Base-by-base conservation (phyloP, 2,888 invertebrate species). In the Terebella lapidaria region DNA sequence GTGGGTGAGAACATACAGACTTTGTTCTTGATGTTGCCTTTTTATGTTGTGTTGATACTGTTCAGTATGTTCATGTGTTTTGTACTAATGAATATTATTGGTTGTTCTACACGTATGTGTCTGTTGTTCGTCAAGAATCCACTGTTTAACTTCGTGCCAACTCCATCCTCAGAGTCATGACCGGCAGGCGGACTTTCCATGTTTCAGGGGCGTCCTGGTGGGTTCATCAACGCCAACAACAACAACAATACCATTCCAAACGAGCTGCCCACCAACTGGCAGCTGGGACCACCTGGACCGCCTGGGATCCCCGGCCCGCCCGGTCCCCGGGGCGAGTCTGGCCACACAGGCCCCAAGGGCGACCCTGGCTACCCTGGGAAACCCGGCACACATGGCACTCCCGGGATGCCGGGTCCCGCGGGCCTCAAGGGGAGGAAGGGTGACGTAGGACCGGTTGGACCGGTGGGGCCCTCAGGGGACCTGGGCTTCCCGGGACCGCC, bases 381-480 rank as follows among this genome's bases (percentile, higher is more conserved):
- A 52, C 67, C 65, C 18, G 68, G 68, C 2, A 60, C 65, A 55
- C 65, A 67, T 22, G 68, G 67, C 2, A 62, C 65, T 26, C 65
- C 67, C 4, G 67, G 68, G 29, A 67, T 63, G 63, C 74, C 92
- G 91, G 83, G 89, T 89, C 73, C 91, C 91, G 84, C 90, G 91
- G 67, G 91, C 90, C 70, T 54, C 52, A 66, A 53, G 61, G 69
- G 59, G 62, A 68, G 54, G 64, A 66, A 93, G 92, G 92, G 68
- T 89, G 92, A 82, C 94, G 93, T 25, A n/a, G 65, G 65, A 92
- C 67, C 90, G 5, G 47, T 53, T 18, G 35, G 35, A 72, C 89
- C 91, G 81, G 90, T 90, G 76, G 93, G 92, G 71, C 91, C 91
- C 82, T 91, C 91, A 78, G 65, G 65, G 27, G 22, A 51, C 27